Percentiles rank a stretch among this genome's conserved stretches.
These are phyloP conservation scores for Otolemur garnettii DNA, from an alignment of 2,113 vertebrate genomes.

Conservation along the genomic window DNA sequence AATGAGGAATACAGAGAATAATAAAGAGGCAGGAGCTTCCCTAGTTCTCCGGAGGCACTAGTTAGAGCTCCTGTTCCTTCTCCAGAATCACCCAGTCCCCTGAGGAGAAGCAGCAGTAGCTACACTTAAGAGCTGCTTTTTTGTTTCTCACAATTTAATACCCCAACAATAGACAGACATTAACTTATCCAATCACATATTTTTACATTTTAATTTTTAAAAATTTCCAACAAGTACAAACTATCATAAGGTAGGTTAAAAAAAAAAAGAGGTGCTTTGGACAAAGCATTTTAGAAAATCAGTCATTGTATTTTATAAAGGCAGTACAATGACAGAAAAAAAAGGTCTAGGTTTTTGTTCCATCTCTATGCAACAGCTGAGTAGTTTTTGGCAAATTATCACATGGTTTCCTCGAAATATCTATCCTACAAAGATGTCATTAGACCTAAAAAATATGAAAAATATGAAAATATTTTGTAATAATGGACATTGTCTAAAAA, in stretches of 20 bases:
- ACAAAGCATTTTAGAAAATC: neutral
- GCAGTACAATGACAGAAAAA: neutral
- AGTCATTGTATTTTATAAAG: constrained; percentile 24
- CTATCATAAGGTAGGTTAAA: neutral
- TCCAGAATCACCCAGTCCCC: neutral
- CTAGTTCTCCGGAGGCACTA: neutral
- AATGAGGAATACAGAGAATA: neutral
- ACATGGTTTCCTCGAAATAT: neutral
- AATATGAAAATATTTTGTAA: neutral
- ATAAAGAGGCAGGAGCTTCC: neutral
- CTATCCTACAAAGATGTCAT: neutral
- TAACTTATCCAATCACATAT: neutral
- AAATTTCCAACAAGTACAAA: constrained; percentile 2
- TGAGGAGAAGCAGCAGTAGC: neutral
- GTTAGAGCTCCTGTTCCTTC: neutral
- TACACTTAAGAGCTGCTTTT: neutral
- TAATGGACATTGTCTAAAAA: neutral
- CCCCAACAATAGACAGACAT: neutral
- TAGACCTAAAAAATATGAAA: neutral
- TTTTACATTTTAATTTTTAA: neutral
- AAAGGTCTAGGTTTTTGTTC: neutral
- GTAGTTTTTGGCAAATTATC: constrained; percentile 1
- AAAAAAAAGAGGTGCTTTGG: neutral
- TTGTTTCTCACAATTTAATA: neutral
- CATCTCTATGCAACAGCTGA: neutral